phyloP scores from a whole-genome alignment of 1,140 invertebrate genomes.

The Diplogasteroides magnus region DNA sequence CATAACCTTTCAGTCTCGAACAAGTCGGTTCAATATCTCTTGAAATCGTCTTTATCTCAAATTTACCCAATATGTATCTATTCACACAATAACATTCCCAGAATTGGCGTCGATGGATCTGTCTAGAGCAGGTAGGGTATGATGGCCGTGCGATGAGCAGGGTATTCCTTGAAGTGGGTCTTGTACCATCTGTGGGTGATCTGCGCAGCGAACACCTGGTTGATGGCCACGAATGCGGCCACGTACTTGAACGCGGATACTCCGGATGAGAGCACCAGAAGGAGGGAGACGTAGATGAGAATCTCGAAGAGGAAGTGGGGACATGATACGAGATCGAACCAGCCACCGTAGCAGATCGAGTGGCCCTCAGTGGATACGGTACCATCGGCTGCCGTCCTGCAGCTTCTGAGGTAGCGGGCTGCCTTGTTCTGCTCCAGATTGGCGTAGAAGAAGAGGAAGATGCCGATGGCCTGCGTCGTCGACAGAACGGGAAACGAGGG shows the following conservation, averaged over 20 bases:
- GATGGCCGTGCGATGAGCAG: background rate
- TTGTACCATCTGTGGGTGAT: conserved; percentile 76
- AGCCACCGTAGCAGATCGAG: conserved; percentile 70
- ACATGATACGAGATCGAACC: conserved; percentile 73
- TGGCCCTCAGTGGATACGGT: too few relatives aligned
- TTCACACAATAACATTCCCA: too few relatives aligned
- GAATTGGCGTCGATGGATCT: too few relatives aligned
- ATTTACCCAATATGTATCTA: too few relatives aligned
- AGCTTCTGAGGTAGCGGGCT: background rate
- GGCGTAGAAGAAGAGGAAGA: background rate
- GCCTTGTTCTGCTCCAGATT: background rate
- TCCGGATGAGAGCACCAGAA: background rate
- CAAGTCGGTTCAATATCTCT: too few relatives aligned
- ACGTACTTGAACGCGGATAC: conserved; percentile 62
- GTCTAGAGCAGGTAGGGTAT: too few relatives aligned
- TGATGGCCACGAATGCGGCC: conserved; percentile 72
- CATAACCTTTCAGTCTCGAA: too few relatives aligned
- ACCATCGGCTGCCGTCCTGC: too few relatives aligned
- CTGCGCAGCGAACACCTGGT: conserved; percentile 72
- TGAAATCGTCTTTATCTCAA: too few relatives aligned
- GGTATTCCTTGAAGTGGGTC: conserved; percentile 62
- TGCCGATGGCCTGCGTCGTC: background rate
- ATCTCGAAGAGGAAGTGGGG: conserved; percentile 78
- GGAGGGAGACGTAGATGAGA: conserved; percentile 66
- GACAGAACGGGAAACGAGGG: too few relatives aligned